A percentile compares a stretch with the other conserved stretches of the same genome.
Conservation (phyloP, 1,140 invertebrate species). For the Temnothorax curvispinosus region DNA sequence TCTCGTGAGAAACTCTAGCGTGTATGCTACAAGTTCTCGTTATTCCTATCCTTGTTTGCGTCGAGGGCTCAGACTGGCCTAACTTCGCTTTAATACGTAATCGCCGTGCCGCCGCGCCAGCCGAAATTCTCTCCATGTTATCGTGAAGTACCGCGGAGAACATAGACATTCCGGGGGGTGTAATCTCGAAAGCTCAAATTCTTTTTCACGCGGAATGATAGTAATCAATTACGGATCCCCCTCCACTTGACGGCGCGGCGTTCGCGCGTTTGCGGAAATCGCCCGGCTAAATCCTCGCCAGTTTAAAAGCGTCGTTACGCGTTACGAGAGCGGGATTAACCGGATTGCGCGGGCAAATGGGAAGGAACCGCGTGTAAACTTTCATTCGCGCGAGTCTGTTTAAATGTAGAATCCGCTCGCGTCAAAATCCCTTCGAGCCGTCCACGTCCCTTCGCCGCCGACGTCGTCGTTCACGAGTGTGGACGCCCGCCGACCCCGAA, state of each 20-base stretch:
- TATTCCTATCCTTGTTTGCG: conserved; percentile 16
- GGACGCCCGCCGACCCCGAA: background rate
- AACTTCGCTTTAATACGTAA: conserved; percentile 33
- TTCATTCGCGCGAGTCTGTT: background rate
- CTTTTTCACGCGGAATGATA: background rate
- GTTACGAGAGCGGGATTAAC: background rate
- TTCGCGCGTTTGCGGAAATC: background rate
- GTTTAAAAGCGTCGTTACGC: conserved; percentile 20
- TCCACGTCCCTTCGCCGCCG: background rate
- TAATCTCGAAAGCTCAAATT: background rate
- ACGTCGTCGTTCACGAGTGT: background rate
- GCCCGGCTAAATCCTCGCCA: background rate
- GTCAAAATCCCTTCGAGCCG: background rate
- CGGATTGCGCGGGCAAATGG: background rate
- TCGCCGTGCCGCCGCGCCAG: background rate
- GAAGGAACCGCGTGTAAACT: background rate
- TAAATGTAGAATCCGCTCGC: background rate
- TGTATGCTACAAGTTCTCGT: conserved; percentile 42
- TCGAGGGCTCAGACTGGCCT: background rate
- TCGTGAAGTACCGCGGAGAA: background rate
- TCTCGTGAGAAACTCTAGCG: conserved; percentile 50
- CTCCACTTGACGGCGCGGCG: too few relatives aligned
- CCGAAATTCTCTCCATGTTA: conserved; percentile 19
- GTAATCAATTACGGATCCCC: background rate
- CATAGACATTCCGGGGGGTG: background rate